Conservation (phyloP, 1,140 invertebrate genomes). For the Brachionus asplanchnoidis region DNA sequence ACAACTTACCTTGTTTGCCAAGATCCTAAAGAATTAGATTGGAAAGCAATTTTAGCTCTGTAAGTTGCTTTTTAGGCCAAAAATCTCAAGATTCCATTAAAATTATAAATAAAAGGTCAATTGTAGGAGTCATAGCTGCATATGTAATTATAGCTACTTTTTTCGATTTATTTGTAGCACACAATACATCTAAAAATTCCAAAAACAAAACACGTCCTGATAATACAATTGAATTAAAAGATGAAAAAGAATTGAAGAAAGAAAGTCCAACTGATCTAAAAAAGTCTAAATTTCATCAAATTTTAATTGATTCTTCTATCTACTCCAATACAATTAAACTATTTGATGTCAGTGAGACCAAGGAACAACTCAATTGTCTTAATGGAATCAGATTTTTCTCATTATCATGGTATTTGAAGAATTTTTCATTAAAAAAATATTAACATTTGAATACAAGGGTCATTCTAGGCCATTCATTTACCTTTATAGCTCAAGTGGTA, state of each 20-base stretch:
- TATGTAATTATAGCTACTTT: neutral
- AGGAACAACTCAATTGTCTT: conserved; percentile 4
- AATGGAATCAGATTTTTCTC: conserved; percentile 30
- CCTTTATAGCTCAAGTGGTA: conserved; percentile 41
- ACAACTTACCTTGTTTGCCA: neutral
- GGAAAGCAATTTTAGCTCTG: neutral
- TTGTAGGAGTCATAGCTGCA: neutral
- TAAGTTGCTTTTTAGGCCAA: neutral
- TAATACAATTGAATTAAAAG: neutral
- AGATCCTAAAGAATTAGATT: neutral
- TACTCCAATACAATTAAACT: conserved; percentile 8
- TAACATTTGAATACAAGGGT: conserved; percentile 65
- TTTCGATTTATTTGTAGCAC: neutral
- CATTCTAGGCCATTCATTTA: conserved; percentile 74
- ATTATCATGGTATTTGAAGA: neutral
- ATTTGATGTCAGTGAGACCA: neutral
- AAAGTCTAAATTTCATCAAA: neutral
- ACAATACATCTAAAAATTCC: neutral
- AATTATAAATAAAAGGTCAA: neutral
- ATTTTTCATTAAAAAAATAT: conserved; percentile 45
- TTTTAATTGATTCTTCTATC: neutral
- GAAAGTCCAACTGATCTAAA: neutral
- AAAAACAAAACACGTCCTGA: neutral
- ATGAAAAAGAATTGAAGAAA: neutral
- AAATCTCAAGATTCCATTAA: too few species aligned